Evolutionary conservation across 2,888 invertebrate genomes (phyloP), one percentile per base, ranked within the genome.

Genomic region (Caenorhabditis drosophilae): DNA sequence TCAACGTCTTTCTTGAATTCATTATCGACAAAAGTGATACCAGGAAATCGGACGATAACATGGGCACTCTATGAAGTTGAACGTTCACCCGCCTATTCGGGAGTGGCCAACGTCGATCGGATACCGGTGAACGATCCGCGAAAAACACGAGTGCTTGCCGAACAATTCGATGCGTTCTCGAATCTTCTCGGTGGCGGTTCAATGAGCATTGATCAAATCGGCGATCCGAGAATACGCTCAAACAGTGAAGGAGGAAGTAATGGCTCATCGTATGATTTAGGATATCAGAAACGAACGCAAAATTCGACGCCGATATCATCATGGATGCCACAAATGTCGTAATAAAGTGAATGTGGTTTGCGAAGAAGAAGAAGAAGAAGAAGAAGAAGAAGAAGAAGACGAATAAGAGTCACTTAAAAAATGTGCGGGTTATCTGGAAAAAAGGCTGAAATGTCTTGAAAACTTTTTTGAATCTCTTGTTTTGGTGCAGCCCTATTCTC

Each of bases 321-420:
- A 2, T 73, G 73, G 73, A 73, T 73, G 73, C 73, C 73, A 1
- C 67, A 68, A 45, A 58, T 66, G 11, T 57, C 64, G 0, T 66
- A 38, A 36, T n/a, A 42, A 42, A n/a, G n/a, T n/a, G n/a, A n/a
- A n/a, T n/a, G n/a, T n/a, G n/a, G n/a, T n/a, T n/a, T n/a, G n/a
- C n/a, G n/a, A n/a, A n/a, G n/a, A n/a, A n/a, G n/a, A n/a, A n/a
- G n/a, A n/a, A n/a, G n/a, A n/a, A n/a, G n/a, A n/a, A n/a, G n/a
- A n/a, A n/a, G n/a, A n/a, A n/a, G n/a, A n/a, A n/a, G n/a, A n/a
- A n/a, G n/a, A n/a, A n/a, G n/a, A n/a, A n/a, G n/a, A n/a, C n/a
- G n/a, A n/a, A n/a, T n/a, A n/a, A n/a, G n/a, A n/a, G n/a, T n/a
- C n/a, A n/a, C n/a, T n/a, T n/a, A n/a, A n/a, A n/a, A n/a, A n/a